A percentile compares a stretch with the other conserved stretches of the same genome.
Evolutionary conservation across 2,797 vertebrate genomes (phyloP).

Genomic region (Dallia pectoralis): DNA sequence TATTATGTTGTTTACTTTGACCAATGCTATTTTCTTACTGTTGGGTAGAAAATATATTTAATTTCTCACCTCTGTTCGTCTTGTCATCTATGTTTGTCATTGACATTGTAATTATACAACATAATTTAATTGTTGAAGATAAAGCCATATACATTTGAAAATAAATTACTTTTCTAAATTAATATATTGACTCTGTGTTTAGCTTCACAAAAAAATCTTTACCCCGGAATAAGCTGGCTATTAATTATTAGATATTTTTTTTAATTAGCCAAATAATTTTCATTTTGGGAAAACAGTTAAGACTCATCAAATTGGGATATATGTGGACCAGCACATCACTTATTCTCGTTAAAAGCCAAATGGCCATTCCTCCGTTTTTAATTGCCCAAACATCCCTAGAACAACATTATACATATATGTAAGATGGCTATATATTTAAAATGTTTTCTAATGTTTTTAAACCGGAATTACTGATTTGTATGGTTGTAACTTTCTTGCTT

Average conservation of each 20-base stretch:
- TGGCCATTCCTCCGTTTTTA: too few relatives aligned
- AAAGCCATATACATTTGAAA: conserved; percentile 38
- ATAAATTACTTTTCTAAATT: conserved; percentile 28
- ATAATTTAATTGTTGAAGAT: conserved; percentile 34
- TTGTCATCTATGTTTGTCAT: conserved; percentile 21
- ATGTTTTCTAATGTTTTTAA: background rate
- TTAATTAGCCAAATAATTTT: too few relatives aligned
- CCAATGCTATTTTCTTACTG: conserved; percentile 11
- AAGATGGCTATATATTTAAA: background rate
- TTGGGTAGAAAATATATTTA: background rate
- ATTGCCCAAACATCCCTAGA: too few relatives aligned
- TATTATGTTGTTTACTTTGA: conserved; percentile 3
- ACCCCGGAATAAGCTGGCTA: background rate
- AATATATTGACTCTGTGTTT: conserved; percentile 41
- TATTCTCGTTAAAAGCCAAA: too few relatives aligned
- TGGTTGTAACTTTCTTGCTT: too few relatives aligned
- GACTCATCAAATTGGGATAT: too few relatives aligned
- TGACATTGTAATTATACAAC: conserved; percentile 24
- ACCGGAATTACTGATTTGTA: background rate
- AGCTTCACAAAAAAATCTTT: background rate
- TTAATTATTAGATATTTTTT: too few relatives aligned
- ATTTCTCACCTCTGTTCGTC: background rate
- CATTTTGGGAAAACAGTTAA: too few relatives aligned
- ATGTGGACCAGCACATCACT: too few relatives aligned
- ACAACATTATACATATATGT: background rate